Evolutionary conservation across 30 jellyfish, hydroid and myxozoan genomes (phyloP).

Genomic region (Cassiopea xamachana): DNA sequence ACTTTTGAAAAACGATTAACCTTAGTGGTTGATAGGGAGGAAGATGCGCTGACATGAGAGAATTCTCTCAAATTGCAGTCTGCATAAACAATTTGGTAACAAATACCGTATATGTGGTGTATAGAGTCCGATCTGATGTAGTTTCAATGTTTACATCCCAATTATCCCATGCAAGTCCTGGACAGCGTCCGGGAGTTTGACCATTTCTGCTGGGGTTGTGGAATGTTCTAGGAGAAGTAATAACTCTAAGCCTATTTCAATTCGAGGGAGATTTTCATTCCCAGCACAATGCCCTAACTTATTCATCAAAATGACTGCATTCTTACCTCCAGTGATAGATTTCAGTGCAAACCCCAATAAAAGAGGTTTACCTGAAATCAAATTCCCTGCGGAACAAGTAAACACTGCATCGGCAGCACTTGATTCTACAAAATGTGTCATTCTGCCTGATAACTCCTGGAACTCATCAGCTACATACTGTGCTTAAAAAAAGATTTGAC

Average conservation of each 20-base stretch:
- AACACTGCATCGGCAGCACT: slow-evolving; percentile 21
- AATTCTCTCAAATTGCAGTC: not conserved
- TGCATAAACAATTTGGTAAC: not conserved
- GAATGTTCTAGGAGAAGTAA: not conserved
- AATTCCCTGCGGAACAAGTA: slow-evolving; percentile 1
- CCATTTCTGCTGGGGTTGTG: not conserved
- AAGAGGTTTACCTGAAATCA: slow-evolving; percentile 18
- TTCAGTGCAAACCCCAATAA: not conserved
- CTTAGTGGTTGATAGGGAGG: not conserved
- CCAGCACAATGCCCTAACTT: slow-evolving; percentile 4
- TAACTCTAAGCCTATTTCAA: not conserved
- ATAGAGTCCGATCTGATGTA: slow-evolving; percentile 15
- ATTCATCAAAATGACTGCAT: slow-evolving; percentile 1
- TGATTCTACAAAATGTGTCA: not conserved
- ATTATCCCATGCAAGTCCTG: slow-evolving; percentile 13
- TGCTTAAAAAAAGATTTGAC: not conserved
- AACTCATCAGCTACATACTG: not conserved
- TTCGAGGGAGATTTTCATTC: not conserved
- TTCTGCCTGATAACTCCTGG: not conserved
- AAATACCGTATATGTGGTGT: slow-evolving; percentile 11
- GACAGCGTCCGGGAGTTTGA: not conserved
- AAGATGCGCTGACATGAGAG: not conserved
- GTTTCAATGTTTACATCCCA: slow-evolving; percentile 11
- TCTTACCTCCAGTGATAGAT: slow-evolving; percentile 11
- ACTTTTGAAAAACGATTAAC: not conserved